phyloP scores from a whole-genome alignment of 2,113 vertebrate species.

The Corvus cornix region DNA sequence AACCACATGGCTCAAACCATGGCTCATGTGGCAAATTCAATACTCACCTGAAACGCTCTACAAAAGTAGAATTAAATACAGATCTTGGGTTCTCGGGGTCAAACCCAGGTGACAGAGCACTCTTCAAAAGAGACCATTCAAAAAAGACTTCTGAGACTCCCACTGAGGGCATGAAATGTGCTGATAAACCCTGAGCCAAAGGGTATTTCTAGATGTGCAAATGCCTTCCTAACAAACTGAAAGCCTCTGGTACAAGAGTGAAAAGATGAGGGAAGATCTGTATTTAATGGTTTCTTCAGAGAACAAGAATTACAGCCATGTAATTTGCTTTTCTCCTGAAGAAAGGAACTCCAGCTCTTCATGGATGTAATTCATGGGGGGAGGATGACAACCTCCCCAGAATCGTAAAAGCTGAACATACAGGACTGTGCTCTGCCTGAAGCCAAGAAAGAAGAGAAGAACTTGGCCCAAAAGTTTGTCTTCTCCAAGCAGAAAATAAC shows the following conservation, averaged over 20 bases:
- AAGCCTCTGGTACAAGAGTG: background rate
- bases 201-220: background rate
- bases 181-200: background rate
- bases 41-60: slow-evolving; percentile 5
- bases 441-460: background rate
- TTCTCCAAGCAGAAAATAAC: background rate
- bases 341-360: background rate
- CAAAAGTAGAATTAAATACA: slow-evolving; percentile 39
- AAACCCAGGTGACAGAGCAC: background rate
- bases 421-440: background rate
- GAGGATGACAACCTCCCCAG: background rate
- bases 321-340: background rate
- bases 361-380: background rate
- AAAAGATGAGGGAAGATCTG: background rate
- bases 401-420: background rate
- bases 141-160: background rate
- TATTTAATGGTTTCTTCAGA: background rate
- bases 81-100: slow-evolving; percentile 2
- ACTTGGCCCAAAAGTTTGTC: background rate
- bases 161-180: background rate
- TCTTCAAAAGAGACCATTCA: slow-evolving; percentile 56
- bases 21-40: background rate
- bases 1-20: background rate
- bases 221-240: background rate
- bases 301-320: background rate